Conservation (phyloP, 2,113 vertebrate species). For the Chloebia gouldiae region DNA sequence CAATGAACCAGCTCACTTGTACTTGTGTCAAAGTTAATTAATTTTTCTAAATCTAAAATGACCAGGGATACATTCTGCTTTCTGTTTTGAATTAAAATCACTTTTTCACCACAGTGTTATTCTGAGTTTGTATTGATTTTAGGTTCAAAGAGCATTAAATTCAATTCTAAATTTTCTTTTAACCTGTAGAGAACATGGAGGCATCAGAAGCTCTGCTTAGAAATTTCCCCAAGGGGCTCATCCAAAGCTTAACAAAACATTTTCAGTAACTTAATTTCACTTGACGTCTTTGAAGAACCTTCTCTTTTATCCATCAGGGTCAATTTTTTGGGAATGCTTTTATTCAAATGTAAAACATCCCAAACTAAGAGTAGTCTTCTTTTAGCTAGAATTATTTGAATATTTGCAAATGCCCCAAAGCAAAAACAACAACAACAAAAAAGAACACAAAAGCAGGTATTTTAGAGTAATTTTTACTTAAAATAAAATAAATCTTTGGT, state of each 20-base stretch:
- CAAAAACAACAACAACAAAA: background rate
- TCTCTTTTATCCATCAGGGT: background rate
- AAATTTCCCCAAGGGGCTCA: conserved; percentile 3
- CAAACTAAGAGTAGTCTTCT: background rate
- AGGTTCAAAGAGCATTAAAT: conserved; percentile 48
- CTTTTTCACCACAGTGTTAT: conserved; percentile 25
- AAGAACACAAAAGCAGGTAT: rapidly evolving
- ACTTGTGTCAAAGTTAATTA: conserved; percentile 54
- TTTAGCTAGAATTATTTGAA: background rate
- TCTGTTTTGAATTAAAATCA: conserved; percentile 57
- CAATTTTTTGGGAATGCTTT: background rate
- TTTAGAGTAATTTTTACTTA: background rate
- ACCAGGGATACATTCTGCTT: conserved; percentile 8
- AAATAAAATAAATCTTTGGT: background rate
- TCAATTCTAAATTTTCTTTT: conserved; percentile 49
- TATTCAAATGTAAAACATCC: background rate
- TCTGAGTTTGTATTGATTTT: conserved; percentile 41
- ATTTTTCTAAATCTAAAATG: conserved; percentile 50
- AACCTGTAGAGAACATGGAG: background rate
- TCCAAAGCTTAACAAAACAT: background rate
- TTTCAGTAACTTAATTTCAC: conserved; percentile 12
- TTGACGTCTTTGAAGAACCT: background rate
- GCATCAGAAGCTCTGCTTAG: background rate
- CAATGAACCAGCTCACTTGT: conserved; percentile 19
- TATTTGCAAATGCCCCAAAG: background rate